These are phyloP conservation scores for Drosophila recens DNA, from an alignment of 2,888 invertebrate genomes.

Conservation along the genomic window DNA sequence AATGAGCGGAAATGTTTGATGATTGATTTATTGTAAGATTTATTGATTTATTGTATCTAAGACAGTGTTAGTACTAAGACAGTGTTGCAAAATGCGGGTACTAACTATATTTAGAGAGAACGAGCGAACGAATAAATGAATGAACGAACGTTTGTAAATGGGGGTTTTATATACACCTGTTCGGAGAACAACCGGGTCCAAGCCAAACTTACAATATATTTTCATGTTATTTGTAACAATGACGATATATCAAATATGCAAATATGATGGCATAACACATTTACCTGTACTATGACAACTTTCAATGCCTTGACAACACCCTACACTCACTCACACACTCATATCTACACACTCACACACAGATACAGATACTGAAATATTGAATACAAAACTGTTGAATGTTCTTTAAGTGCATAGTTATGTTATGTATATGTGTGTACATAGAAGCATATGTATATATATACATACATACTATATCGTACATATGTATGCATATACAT, in stretches of 20 bases:
- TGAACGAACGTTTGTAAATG: slow-evolving; percentile 7
- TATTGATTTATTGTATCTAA: slow-evolving; percentile 13
- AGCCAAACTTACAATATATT: slow-evolving; percentile 72
- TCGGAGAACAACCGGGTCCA: slow-evolving; percentile 83
- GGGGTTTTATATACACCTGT: slow-evolving; percentile 64
- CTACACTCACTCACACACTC: slow-evolving; percentile 14
- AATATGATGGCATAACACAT: slow-evolving; percentile 9
- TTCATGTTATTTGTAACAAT: slow-evolving; percentile 62
- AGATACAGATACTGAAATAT: slow-evolving; percentile 6
- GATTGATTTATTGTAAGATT: slow-evolving; percentile 15
- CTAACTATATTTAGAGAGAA: slow-evolving; percentile 1
- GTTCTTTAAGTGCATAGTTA: slow-evolving; percentile 32
- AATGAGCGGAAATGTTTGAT: slow-evolving; percentile 16
- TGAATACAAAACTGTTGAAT: slow-evolving; percentile 33
- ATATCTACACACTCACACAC: slow-evolving; percentile 17
- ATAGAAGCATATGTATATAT: slow-evolving; percentile 10
- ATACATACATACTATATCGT: slow-evolving; percentile 4
- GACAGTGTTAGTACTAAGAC: slow-evolving; percentile 23
- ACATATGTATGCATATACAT: slow-evolving; percentile 18
- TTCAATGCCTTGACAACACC: slow-evolving; percentile 47
- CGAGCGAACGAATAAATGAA: neutral
- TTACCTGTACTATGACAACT: slow-evolving; percentile 38
- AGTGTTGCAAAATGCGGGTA: slow-evolving; percentile 28
- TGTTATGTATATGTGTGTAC: slow-evolving; percentile 32
- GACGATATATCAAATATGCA: slow-evolving; percentile 28